Percentiles rank a stretch among this genome's conserved stretches.
Conservation (phyloP, 2,113 vertebrate species). For the Ariopsis seemanni region DNA sequence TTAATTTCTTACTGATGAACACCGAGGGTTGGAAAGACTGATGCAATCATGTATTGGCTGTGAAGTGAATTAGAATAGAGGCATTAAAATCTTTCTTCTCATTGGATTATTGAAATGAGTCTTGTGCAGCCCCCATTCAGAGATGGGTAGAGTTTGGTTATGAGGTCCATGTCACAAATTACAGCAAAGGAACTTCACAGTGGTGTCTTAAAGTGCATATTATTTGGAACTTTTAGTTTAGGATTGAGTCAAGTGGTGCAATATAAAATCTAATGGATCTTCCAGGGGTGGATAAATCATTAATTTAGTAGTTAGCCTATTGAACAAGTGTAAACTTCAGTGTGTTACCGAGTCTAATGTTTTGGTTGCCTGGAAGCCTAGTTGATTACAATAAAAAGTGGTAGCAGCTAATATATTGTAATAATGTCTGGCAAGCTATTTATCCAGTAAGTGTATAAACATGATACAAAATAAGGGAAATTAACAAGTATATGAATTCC, state of each 20-base stretch:
- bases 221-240: background rate
- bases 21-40: background rate
- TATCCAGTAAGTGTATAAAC: background rate
- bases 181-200: background rate
- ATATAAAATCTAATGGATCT: background rate
- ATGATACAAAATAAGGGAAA: background rate
- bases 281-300: background rate
- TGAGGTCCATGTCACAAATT: background rate
- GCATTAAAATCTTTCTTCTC: background rate
- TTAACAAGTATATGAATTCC: background rate
- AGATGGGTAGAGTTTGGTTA: background rate
- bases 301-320: background rate
- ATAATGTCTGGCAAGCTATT: background rate
- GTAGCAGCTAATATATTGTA: background rate
- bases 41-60: background rate
- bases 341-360: background rate
- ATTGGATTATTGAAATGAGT: background rate
- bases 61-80: background rate
- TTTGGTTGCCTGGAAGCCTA: background rate
- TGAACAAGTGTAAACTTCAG: background rate
- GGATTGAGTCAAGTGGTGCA: background rate
- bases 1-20: conserved; percentile 26
- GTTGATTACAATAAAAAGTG: background rate
- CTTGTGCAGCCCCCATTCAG: background rate
- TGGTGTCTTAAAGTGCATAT: background rate